Evolutionary conservation across 2,888 invertebrate genomes (phyloP).

Genomic region (Lagria hirta): DNA sequence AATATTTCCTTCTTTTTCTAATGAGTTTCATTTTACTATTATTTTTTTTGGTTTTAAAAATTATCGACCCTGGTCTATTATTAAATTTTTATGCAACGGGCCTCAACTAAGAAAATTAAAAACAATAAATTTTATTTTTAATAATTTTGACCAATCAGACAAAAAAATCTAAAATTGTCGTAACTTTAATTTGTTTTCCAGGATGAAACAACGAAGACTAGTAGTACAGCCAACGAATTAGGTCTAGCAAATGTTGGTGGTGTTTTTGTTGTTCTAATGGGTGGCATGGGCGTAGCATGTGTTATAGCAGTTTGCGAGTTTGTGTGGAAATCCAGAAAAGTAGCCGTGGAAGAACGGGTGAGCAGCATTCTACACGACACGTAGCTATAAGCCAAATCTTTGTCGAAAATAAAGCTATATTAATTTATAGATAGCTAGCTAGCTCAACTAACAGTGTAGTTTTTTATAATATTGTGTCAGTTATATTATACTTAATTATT

Average conservation of each 20-base stretch:
- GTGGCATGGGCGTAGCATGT: conserved; percentile 88
- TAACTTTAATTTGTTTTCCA: conserved; percentile 51
- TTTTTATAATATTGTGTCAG: conserved; percentile 14
- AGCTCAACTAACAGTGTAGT: conserved; percentile 12
- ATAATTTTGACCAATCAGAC: no score
- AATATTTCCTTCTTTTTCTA: no score
- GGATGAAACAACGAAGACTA: conserved; percentile 84
- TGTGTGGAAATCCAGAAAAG: conserved; percentile 92
- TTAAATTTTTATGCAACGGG: no score
- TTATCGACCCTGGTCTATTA: no score
- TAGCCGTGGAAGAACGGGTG: conserved; percentile 89
- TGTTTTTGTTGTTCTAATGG: conserved; percentile 94
- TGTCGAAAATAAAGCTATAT: conserved; percentile 13
- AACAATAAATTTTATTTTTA: no score
- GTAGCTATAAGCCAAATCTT: conserved; percentile 51
- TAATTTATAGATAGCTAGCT: not conserved
- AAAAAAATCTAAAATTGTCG: no score
- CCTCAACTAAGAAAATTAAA: no score
- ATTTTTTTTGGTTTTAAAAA: no score
- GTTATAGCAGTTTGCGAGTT: conserved; percentile 95
- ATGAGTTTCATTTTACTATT: no score
- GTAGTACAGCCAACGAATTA: conserved; percentile 84
- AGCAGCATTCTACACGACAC: conserved; percentile 60
- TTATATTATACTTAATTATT: no score
- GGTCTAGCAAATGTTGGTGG: conserved; percentile 95